Conservation (phyloP, 1,140 invertebrate genomes). For the Drosophila tropicalis region DNA sequence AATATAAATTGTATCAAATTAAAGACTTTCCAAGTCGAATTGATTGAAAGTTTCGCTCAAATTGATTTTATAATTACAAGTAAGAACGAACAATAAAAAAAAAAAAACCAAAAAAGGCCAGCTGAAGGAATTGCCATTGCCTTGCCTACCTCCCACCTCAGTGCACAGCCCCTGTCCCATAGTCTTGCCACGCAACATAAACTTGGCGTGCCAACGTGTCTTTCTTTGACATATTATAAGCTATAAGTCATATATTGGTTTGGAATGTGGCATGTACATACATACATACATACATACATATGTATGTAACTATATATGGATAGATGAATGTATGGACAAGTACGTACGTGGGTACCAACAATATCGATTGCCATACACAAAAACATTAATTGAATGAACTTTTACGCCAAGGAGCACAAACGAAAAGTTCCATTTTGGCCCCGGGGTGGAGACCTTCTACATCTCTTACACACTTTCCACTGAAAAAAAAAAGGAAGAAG, state of each 20-base stretch:
- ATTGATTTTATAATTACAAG: conserved; percentile 62
- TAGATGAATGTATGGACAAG: neutral
- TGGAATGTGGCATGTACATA: neutral
- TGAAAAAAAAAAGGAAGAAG: too few species aligned
- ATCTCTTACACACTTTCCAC: too few species aligned
- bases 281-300: neutral
- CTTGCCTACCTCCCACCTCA: neutral
- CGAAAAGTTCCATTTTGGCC: conserved; percentile 36
- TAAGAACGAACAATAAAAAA: neutral
- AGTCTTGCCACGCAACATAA: neutral
- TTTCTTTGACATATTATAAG: conserved; percentile 6
- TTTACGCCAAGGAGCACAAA: conserved; percentile 34
- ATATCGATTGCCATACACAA: conserved; percentile 46
- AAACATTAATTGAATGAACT: conserved; percentile 64
- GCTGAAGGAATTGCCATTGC: neutral
- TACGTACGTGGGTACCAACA: neutral
- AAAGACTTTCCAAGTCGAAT: conserved; percentile 3
- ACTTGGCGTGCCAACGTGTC: conserved; percentile 10
- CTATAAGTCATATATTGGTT: neutral
- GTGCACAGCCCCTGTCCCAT: too few species aligned
- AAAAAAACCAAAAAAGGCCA: neutral
- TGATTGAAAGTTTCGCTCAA: conserved; percentile 13
- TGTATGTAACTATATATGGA: neutral
- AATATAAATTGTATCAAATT: conserved; percentile 15
- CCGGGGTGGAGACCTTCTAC: conserved; percentile 12